Percentiles rank a stretch among this genome's conserved stretches.
These are phyloP conservation scores for Plagiodera versicolora DNA, from an alignment of 2,888 invertebrate species.

Conservation along the genomic window DNA sequence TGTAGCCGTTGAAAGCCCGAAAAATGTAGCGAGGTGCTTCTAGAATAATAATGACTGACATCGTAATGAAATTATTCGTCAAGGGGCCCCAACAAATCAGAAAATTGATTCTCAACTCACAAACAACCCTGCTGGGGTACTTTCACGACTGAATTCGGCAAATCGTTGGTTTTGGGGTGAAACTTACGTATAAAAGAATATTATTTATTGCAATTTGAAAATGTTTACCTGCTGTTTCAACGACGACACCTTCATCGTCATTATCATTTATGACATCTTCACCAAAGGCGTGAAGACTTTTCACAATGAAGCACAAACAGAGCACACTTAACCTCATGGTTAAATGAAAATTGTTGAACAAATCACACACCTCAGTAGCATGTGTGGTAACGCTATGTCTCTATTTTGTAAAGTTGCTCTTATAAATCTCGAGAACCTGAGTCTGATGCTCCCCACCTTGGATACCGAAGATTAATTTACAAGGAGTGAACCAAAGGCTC, in stretches of 20 bases:
- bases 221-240: slow-evolving; percentile 42
- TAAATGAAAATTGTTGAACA: slow-evolving; percentile 17
- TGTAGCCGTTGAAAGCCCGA: neutral
- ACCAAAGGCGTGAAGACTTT: slow-evolving; percentile 29
- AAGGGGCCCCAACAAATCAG: no score
- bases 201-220: neutral
- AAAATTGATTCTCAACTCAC: no score
- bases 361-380: slow-evolving; percentile 30
- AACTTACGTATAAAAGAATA: no score
- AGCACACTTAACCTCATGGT: slow-evolving; percentile 42
- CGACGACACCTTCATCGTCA: slow-evolving; percentile 38
- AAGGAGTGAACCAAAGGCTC: slow-evolving; percentile 36
- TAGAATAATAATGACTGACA: neutral
- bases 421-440: slow-evolving; percentile 43
- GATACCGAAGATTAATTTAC: slow-evolving; percentile 35
- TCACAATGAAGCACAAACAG: slow-evolving; percentile 39
- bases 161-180: no score
- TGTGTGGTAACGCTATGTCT: slow-evolving; percentile 45
- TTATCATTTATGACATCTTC: slow-evolving; percentile 29
- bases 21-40: neutral
- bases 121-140: no score
- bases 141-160: no score
- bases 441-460: slow-evolving; percentile 33
- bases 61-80: no score
- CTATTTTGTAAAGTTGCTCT: slow-evolving; percentile 50